Conservation (phyloP, 2,797 vertebrate genomes). For the Gallinago solitaria region DNA sequence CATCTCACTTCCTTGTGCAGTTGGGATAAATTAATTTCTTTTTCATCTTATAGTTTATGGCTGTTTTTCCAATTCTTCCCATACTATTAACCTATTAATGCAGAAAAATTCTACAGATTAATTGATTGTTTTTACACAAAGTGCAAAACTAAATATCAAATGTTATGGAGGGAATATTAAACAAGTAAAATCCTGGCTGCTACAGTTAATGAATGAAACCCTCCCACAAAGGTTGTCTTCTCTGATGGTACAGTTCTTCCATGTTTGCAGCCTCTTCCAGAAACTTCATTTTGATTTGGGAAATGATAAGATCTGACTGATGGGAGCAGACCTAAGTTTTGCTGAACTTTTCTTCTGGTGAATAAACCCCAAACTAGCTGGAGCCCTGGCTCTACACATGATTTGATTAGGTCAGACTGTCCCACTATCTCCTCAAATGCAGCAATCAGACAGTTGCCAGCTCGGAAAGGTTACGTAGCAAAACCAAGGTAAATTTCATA, state of each 20-base stretch:
- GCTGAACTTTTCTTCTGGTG: background rate
- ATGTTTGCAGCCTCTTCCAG: background rate
- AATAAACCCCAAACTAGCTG: background rate
- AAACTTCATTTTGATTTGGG: background rate
- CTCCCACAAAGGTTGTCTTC: background rate
- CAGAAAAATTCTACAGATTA: background rate
- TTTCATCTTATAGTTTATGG: background rate
- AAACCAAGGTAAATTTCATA: conserved; percentile 25
- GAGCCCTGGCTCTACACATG: background rate
- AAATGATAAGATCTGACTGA: background rate
- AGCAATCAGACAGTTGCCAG: background rate
- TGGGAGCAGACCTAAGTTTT: background rate
- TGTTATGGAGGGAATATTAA: background rate
- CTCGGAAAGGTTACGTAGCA: background rate
- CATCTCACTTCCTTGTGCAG: background rate
- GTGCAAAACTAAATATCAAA: background rate
- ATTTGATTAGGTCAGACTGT: background rate
- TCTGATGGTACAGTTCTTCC: background rate
- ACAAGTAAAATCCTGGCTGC: background rate
- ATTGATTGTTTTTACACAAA: background rate
- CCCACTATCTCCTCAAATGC: background rate
- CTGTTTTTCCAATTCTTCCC: background rate
- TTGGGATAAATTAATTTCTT: background rate
- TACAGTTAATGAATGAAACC: background rate
- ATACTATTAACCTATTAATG: background rate